phyloP scores from a whole-genome alignment of 2,797 vertebrate genomes.

The Coilia nasus region DNA sequence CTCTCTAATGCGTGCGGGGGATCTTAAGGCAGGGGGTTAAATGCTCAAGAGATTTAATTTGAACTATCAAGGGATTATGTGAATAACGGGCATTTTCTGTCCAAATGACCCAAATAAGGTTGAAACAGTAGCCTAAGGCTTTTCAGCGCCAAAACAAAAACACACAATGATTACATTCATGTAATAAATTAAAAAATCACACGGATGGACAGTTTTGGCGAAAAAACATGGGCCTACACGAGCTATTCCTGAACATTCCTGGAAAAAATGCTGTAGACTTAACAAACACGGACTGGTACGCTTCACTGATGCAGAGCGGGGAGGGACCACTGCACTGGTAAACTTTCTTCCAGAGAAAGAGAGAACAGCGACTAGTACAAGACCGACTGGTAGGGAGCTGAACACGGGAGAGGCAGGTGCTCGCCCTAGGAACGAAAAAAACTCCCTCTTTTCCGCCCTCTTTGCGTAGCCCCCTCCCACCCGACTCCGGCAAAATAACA shows the following conservation, averaged over 20 bases:
- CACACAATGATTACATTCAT: background rate
- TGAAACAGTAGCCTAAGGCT: background rate
- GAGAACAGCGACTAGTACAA: slow-evolving; percentile 23
- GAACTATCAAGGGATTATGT: slow-evolving; percentile 1
- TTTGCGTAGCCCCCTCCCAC: slow-evolving; percentile 3
- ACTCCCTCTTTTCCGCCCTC: slow-evolving; percentile 28
- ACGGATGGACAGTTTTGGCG: background rate
- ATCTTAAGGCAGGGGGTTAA: slow-evolving; percentile 9
- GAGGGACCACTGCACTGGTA: slow-evolving; percentile 29
- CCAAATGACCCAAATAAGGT: slow-evolving; percentile 8
- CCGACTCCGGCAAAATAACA: slow-evolving; percentile 40
- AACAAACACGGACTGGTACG: background rate
- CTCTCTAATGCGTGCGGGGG: background rate
- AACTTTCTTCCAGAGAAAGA: slow-evolving; percentile 26
- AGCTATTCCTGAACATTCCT: background rate
- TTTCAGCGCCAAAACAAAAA: background rate
- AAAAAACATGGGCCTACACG: background rate
- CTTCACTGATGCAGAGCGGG: slow-evolving; percentile 16
- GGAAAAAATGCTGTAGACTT: background rate
- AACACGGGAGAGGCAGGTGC: slow-evolving; percentile 29
- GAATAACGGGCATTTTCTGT: slow-evolving; percentile 12
- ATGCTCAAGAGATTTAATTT: slow-evolving; percentile 14
- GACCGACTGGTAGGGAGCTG: slow-evolving; percentile 37
- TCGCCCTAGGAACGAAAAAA: slow-evolving; percentile 1
- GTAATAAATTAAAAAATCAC: background rate